Percentiles rank a stretch among this genome's conserved stretches.
phyloP scores from a whole-genome alignment of 2,113 vertebrate genomes.

The Poeciliopsis retropinna region DNA sequence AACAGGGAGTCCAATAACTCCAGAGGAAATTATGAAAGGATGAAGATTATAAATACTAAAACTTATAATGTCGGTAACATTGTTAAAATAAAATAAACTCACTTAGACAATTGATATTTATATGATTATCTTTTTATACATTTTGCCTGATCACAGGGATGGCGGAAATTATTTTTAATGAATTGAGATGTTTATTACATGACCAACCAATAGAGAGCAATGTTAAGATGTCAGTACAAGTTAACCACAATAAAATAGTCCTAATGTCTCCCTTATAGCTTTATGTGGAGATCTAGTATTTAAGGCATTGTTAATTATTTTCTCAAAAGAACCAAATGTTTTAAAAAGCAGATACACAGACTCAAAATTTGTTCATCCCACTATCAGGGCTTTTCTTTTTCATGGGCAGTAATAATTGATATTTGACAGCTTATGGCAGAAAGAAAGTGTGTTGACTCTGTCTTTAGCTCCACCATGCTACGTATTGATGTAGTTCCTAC shows the following conservation, averaged over 20 bases:
- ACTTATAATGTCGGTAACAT: neutral
- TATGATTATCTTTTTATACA: neutral
- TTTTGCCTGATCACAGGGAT: neutral
- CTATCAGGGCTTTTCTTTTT: no score
- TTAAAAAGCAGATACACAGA: no score
- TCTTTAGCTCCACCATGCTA: no score
- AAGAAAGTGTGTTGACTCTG: no score
- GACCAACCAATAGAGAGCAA: neutral
- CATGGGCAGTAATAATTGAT: no score
- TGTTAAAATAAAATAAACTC: neutral
- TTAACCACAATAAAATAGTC: neutral
- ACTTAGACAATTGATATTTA: neutral
- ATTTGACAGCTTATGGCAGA: no score
- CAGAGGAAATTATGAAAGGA: neutral
- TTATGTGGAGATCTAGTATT: neutral
- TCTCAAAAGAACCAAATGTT: no score
- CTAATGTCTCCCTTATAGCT: no score
- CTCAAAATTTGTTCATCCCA: no score
- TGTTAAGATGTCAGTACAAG: neutral
- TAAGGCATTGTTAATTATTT: no score
- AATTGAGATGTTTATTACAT: neutral
- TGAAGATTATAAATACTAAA: neutral
- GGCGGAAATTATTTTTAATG: neutral
- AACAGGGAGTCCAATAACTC: neutral
- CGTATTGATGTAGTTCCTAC: no score